A percentile compares a stretch with the other conserved stretches of the same genome.
Evolutionary conservation across 2,113 vertebrate genomes (phyloP).

Genomic region (Bettongia penicillata): DNA sequence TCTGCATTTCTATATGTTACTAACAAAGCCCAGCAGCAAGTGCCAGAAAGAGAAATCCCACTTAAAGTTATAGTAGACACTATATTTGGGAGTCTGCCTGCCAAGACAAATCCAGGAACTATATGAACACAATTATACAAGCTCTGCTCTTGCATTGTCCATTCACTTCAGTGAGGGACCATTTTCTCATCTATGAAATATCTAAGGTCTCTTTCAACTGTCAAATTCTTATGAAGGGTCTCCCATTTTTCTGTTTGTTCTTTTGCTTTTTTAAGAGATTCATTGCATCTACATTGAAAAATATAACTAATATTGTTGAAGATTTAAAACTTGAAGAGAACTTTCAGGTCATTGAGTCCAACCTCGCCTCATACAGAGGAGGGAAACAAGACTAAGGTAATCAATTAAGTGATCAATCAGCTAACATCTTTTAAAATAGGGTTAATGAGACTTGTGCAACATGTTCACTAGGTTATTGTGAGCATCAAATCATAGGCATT

Average conservation of each 20-base stretch:
- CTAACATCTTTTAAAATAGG: background rate
- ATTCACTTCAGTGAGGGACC: background rate
- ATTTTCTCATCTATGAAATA: background rate
- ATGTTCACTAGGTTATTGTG: background rate
- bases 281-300: background rate
- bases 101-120: too few species aligned
- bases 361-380: background rate
- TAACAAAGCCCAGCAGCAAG: too few species aligned
- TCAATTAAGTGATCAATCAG: background rate
- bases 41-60: too few species aligned
- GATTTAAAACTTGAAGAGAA: background rate
- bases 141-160: background rate
- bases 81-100: too few species aligned
- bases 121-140: background rate
- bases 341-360: background rate
- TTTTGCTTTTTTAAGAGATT: background rate
- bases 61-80: too few species aligned
- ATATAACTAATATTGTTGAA: background rate
- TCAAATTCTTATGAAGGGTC: conserved; percentile 1
- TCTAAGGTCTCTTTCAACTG: background rate
- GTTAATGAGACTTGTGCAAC: background rate
- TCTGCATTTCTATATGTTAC: too few species aligned
- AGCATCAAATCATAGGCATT: background rate
- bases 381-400: background rate
- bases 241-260: background rate